phyloP scores from a whole-genome alignment of 1,140 invertebrate species.

The Brachionus rubens region DNA sequence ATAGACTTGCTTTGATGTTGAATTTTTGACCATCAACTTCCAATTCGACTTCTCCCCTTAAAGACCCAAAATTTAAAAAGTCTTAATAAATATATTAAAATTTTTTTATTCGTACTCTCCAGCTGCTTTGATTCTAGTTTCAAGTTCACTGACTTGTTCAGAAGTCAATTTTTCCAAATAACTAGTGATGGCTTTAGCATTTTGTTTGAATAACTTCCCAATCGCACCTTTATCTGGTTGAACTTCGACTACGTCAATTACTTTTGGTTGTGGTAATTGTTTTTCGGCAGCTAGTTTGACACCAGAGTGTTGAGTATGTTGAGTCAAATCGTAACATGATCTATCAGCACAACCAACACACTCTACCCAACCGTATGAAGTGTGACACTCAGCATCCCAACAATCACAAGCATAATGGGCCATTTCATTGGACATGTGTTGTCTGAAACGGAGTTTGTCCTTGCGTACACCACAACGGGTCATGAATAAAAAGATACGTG shows the following conservation, averaged over 20 bases:
- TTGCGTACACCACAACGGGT: slow-evolving; percentile 81
- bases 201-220: slow-evolving; percentile 89
- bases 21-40: slow-evolving; percentile 62
- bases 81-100: not conserved
- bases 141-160: slow-evolving; percentile 16
- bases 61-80: not conserved
- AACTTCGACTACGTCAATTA: slow-evolving; percentile 67
- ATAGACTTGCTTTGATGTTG: slow-evolving; percentile 62
- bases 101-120: not conserved
- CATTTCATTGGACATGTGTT: slow-evolving; percentile 99
- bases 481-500: slow-evolving; percentile 84
- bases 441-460: slow-evolving; percentile 83
- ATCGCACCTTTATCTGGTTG: slow-evolving; percentile 77
- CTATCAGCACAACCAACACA: slow-evolving; percentile 98
- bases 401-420: slow-evolving; percentile 99
- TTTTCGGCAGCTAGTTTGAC: slow-evolving; percentile 85
- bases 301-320: slow-evolving; percentile 87
- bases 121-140: not conserved
- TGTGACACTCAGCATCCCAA: slow-evolving; percentile 94
- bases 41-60: not conserved
- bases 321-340: slow-evolving; percentile 91
- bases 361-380: slow-evolving; percentile 97
- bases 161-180: slow-evolving; percentile 62
- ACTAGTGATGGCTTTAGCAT: slow-evolving; percentile 80
- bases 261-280: slow-evolving; percentile 72